Evolutionary conservation across 2,797 vertebrate species (phyloP).

Genomic region (Mareca penelope): DNA sequence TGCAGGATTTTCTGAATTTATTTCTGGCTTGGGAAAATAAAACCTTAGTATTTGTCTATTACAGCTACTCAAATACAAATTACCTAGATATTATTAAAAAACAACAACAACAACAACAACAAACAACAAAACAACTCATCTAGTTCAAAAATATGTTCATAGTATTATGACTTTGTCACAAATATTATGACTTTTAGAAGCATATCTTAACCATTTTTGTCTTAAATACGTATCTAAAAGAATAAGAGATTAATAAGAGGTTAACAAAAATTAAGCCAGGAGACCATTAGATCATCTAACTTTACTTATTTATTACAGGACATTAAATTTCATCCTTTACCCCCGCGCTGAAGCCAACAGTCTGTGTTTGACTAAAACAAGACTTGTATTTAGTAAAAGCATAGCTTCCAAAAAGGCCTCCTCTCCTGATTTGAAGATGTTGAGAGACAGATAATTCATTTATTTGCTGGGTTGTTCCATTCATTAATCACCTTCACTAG

Average conservation of each 20-base stretch:
- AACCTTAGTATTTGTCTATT: not conserved
- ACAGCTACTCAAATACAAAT: not conserved
- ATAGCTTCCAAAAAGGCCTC: not conserved
- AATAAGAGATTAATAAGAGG: not conserved
- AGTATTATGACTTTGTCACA: not conserved
- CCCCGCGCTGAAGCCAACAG: not conserved
- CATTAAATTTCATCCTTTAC: not conserved
- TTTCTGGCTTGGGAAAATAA: not conserved
- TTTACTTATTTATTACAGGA: not conserved
- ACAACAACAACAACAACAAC: not conserved
- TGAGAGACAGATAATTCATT: not conserved
- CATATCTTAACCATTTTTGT: not conserved
- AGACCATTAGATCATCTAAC: not conserved
- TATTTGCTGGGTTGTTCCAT: not conserved
- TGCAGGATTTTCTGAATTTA: not conserved
- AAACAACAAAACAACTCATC: not conserved
- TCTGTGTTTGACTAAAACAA: not conserved
- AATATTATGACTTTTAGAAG: fast-evolving
- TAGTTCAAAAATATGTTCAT: not conserved
- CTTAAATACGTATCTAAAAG: not conserved
- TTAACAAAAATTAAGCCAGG: not conserved
- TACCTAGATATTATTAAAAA: no score
- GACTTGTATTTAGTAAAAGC: not conserved
- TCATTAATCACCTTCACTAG: not conserved
- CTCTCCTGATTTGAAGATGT: not conserved